Evolutionary conservation across 1,140 invertebrate species (phyloP), one percentile per base, ranked within the genome.

Genomic region (Psix sp.): DNA sequence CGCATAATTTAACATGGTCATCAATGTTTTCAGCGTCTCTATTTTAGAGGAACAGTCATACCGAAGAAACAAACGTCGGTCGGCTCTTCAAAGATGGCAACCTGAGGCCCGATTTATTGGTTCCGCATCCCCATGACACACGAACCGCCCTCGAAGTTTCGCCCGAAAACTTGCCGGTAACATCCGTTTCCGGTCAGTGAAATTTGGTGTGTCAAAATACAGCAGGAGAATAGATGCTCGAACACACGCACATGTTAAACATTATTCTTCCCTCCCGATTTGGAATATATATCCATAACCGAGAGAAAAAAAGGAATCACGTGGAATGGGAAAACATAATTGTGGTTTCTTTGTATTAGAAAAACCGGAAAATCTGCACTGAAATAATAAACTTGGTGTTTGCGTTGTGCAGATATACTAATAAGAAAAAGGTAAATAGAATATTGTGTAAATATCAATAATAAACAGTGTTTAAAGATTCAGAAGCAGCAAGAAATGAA

Each of bases 151-250:
- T 54, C 56, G 13, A 51, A 31, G 46, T 40, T 70, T 66, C 43
- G 33, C 51, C 21, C 43, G 29, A 42, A 71, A 63, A 66, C n/a
- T n/a, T n/a, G n/a, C 74, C 67, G 67, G 60, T 71, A 62, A 70
- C 56, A 76, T 76, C 74, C 74, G 74, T 62, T 76, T 76, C 74
- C 74, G 74, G 74, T 72, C 67, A 72, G 29, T 59, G 49, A 29
- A 57, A 67, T 60, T 76, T 54, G 67, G 31, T 52, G 36, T 71
- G 70, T 71, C 74, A 66, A 67, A 71, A 76, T 67, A 68, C 71
- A 21, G n/a, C 17, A 24, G 17, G 42, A 20, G 39, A 20, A 48
- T 60, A 39, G 59, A 65, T 56, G 17, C 39, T 42, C 1, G 0
- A 6, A 6, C 54, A 67, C 66, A 76, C 49, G 38, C 26, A 29